Percentiles rank a stretch among this genome's conserved stretches.
These are phyloP conservation scores for Sebastes cheni DNA, from an alignment of 2,797 vertebrate species.

Conservation along the genomic window DNA sequence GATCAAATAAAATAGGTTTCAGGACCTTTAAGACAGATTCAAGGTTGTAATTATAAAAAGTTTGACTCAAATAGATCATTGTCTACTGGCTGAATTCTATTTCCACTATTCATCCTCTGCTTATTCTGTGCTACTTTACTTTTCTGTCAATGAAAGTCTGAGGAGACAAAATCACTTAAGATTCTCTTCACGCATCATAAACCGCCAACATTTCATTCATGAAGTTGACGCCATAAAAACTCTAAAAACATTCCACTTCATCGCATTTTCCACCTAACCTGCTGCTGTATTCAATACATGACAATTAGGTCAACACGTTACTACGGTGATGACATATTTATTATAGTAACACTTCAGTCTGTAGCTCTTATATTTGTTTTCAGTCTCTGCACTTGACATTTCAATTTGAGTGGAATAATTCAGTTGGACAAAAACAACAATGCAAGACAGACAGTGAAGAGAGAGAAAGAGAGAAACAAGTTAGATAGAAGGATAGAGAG, in stretches of 20 bases:
- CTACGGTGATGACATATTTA: conserved; percentile 34
- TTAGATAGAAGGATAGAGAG: neutral
- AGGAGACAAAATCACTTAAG: neutral
- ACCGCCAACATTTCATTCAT: conserved; percentile 3
- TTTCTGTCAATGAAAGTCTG: neutral
- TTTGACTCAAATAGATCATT: neutral
- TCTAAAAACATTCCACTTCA: conserved; percentile 7
- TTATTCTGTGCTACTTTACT: neutral
- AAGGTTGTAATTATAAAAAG: neutral
- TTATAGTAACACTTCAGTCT: conserved; percentile 23
- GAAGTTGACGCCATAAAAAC: neutral
- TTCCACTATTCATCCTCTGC: neutral
- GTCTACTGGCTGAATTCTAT: neutral
- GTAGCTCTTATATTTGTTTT: conserved; percentile 27
- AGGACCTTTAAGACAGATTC: neutral
- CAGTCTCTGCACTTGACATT: conserved; percentile 47
- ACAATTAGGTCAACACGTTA: conserved; percentile 23
- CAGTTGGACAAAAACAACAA: conserved; percentile 24
- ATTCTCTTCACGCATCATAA: neutral
- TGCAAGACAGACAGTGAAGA: neutral
- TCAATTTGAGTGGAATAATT: conserved; percentile 42
- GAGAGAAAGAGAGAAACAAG: neutral
- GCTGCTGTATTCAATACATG: neutral
- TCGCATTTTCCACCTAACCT: conserved; percentile 11
- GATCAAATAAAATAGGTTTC: neutral